phyloP scores from a whole-genome alignment of 2,888 invertebrate species.

The Leucoptera coffeella region DNA sequence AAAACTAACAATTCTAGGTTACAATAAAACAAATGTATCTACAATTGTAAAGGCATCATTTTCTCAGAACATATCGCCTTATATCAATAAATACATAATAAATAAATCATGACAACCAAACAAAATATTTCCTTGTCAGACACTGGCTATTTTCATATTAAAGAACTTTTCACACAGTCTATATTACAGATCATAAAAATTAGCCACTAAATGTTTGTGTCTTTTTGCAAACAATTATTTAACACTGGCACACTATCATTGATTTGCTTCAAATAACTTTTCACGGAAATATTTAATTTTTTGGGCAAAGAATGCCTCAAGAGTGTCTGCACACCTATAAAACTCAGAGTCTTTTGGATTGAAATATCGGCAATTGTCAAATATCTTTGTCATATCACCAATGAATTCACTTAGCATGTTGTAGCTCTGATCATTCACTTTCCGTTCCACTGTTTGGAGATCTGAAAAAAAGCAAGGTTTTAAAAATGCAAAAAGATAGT shows the following conservation, averaged over 20 bases:
- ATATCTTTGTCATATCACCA: constrained; percentile 96
- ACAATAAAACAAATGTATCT: constrained; percentile 19
- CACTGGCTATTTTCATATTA: constrained; percentile 25
- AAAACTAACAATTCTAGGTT: constrained; percentile 36
- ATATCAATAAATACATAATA: constrained; percentile 38
- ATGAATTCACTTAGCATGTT: constrained; percentile 90
- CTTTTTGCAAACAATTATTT: constrained; percentile 7
- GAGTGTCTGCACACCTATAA: constrained; percentile 91
- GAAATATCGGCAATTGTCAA: constrained; percentile 97
- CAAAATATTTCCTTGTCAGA: constrained; percentile 23
- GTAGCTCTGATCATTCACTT: constrained; percentile 78
- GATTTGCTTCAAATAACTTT: constrained; percentile 64
- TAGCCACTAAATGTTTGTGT: constrained; percentile 10
- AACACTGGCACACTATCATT: constrained; percentile 38
- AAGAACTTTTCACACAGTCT: constrained; percentile 35
- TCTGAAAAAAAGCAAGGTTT: constrained; percentile 63
- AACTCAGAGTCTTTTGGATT: constrained; percentile 94
- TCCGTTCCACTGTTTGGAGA: constrained; percentile 84
- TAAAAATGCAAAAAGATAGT: no score
- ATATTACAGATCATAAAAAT: no score
- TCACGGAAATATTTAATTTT: constrained; percentile 85
- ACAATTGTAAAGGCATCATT: constrained; percentile 14
- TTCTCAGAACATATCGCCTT: background rate
- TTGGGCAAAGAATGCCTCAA: constrained; percentile 93
- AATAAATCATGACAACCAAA: constrained; percentile 32